phyloP scores from a whole-genome alignment of 1,140 invertebrate species.

The Calosoma granatense region DNA sequence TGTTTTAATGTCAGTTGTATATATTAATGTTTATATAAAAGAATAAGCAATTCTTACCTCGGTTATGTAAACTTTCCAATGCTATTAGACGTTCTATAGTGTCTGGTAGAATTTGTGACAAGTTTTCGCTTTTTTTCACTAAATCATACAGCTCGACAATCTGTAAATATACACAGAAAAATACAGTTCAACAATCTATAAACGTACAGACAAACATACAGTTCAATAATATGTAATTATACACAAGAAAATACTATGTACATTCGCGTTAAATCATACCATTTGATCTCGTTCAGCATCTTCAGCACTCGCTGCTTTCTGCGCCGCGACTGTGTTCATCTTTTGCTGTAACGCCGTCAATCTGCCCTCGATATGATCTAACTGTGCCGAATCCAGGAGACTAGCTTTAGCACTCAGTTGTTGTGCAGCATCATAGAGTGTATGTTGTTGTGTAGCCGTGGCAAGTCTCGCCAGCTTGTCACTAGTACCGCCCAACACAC shows the following conservation, averaged over 20 bases:
- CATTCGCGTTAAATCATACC: slow-evolving; percentile 32
- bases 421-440: slow-evolving; percentile 56
- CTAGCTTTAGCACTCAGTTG: slow-evolving; percentile 63
- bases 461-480: slow-evolving; percentile 46
- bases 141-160: slow-evolving; percentile 77
- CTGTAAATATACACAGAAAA: slow-evolving; percentile 39
- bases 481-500: slow-evolving; percentile 52
- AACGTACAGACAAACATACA: slow-evolving; percentile 41
- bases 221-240: slow-evolving; percentile 62
- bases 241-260: slow-evolving; percentile 18
- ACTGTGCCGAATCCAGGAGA: slow-evolving; percentile 66
- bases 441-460: slow-evolving; percentile 28
- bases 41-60: slow-evolving; percentile 49
- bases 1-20: no score
- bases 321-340: slow-evolving; percentile 66
- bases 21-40: neutral
- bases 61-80: slow-evolving; percentile 75
- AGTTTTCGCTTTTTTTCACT: slow-evolving; percentile 70
- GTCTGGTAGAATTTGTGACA: slow-evolving; percentile 65
- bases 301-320: slow-evolving; percentile 46
- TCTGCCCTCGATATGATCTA: slow-evolving; percentile 73
- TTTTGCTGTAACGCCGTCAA: slow-evolving; percentile 60
- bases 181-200: slow-evolving; percentile 10
- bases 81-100: slow-evolving; percentile 75
- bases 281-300: slow-evolving; percentile 72